phyloP scores from a whole-genome alignment of 1,140 invertebrate species.

The Diplogasteroides magnus region DNA sequence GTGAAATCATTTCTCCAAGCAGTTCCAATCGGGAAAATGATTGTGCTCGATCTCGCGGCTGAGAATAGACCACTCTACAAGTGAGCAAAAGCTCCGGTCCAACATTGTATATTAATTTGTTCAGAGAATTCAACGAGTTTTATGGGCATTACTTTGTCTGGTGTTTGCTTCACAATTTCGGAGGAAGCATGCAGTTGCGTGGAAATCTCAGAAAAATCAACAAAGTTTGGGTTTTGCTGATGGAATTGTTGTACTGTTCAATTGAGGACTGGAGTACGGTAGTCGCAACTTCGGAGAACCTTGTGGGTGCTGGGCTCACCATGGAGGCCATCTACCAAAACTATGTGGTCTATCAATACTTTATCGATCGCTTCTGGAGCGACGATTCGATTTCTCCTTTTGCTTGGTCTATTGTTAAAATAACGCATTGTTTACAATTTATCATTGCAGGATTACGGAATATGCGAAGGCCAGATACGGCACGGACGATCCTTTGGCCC shows the following conservation, averaged over 20 bases:
- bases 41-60: slow-evolving; percentile 23
- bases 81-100: not conserved
- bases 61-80: slow-evolving; percentile 15
- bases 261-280: slow-evolving; percentile 15
- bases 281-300: not conserved
- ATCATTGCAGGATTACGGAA: slow-evolving; percentile 16
- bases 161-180: slow-evolving; percentile 27
- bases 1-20: slow-evolving; percentile 19
- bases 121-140: slow-evolving; percentile 5
- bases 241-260: not conserved
- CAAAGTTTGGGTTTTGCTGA: not conserved
- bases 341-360: slow-evolving; percentile 26
- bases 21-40: slow-evolving; percentile 9
- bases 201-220: slow-evolving; percentile 22
- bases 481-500: not conserved
- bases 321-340: slow-evolving; percentile 31
- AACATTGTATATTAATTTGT: not conserved
- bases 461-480: slow-evolving; percentile 16
- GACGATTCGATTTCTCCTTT: slow-evolving; percentile 3
- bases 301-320: slow-evolving; percentile 20
- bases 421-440: not conserved
- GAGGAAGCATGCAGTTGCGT: slow-evolving; percentile 23
- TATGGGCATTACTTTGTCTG: slow-evolving; percentile 26
- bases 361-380: slow-evolving; percentile 25
- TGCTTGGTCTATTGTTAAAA: not conserved